Conservation (phyloP, 2,113 vertebrate species). For the Scolopax mira region DNA sequence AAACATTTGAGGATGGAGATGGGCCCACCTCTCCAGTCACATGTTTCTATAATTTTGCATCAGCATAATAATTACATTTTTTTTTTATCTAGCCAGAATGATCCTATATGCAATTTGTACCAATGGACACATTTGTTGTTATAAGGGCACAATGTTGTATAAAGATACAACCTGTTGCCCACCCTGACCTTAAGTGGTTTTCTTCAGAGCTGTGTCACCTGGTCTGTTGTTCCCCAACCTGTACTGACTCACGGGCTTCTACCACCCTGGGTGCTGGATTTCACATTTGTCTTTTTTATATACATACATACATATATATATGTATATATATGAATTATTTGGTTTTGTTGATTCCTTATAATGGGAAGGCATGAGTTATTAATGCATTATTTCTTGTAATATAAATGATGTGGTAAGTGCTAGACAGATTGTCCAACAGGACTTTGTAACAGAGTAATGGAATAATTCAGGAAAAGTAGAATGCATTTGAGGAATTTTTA, state of each 20-base stretch:
- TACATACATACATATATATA: neutral
- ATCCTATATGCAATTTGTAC: neutral
- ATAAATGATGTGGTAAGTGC: rapidly evolving
- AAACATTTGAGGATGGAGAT: neutral
- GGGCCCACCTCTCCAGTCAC: rapidly evolving
- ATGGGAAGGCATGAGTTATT: neutral
- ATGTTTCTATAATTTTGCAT: neutral
- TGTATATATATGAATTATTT: neutral
- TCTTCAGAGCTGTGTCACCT: neutral
- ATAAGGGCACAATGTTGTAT: neutral
- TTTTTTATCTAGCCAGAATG: neutral
- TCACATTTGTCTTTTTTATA: neutral
- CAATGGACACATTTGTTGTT: rapidly evolving
- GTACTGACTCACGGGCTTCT: rapidly evolving
- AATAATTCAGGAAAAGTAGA: neutral
- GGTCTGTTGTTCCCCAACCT: neutral
- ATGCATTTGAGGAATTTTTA: neutral
- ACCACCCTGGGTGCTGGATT: rapidly evolving
- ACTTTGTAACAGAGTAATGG: neutral
- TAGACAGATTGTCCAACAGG: neutral
- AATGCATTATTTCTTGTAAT: neutral
- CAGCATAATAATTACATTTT: neutral
- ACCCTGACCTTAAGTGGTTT: neutral
- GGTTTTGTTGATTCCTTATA: neutral
- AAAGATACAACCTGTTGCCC: neutral